Conservation (phyloP, 2,888 invertebrate species). For the Epirrita christyi region DNA sequence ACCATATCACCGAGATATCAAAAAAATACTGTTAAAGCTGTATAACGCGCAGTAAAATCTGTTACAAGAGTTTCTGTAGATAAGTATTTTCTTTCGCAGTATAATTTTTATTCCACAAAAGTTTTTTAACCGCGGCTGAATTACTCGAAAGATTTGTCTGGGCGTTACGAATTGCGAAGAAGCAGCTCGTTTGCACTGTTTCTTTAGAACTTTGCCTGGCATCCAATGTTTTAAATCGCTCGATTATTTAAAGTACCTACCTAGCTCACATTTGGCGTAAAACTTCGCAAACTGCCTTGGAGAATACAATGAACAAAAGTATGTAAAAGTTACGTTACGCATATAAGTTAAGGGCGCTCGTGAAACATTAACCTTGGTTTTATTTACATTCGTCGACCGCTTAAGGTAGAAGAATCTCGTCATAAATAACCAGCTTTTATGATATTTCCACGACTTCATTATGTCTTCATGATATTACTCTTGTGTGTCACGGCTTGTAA, state of each 20-base stretch:
- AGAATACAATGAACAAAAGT: constrained; percentile 41
- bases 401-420: constrained; percentile 63
- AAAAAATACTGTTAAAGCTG: constrained; percentile 60
- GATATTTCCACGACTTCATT: constrained; percentile 67
- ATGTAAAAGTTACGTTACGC: constrained; percentile 52
- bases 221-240: constrained; percentile 29
- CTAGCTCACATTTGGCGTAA: constrained; percentile 17
- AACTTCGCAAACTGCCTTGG: constrained; percentile 38
- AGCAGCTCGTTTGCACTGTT: constrained; percentile 37
- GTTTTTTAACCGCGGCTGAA: constrained; percentile 40
- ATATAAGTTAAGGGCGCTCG: constrained; percentile 45
- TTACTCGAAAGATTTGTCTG: constrained; percentile 44
- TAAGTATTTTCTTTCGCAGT: constrained; percentile 47
- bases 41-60: constrained; percentile 59
- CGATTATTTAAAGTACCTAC: constrained; percentile 33
- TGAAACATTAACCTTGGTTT: constrained; percentile 62
- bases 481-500: constrained; percentile 49
- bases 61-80: constrained; percentile 44
- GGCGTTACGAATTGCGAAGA: constrained; percentile 37
- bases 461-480: constrained; percentile 59
- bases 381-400: constrained; percentile 54
- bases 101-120: constrained; percentile 47
- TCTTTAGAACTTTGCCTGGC: constrained; percentile 27
- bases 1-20: constrained; percentile 42
- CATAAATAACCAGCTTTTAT: constrained; percentile 64